Evolutionary conservation across 2,113 vertebrate species (phyloP), one percentile per base, ranked within the genome.

Genomic region (Dasyprocta punctata): DNA sequence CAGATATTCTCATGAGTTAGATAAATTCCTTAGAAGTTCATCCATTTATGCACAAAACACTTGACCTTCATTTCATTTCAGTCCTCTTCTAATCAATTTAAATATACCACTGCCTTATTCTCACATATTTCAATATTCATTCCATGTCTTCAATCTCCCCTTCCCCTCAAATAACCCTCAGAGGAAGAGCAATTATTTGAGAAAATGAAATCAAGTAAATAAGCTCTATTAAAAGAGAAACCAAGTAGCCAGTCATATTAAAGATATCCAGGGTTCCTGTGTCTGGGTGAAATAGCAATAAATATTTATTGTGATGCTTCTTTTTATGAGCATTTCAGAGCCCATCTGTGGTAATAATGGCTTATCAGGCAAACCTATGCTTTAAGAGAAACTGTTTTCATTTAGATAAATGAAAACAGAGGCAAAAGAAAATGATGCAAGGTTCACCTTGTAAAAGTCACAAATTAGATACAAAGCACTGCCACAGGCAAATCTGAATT

Each of bases 401-500:
- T 98, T 98, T 98, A 85, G 73, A 84, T 97, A 94, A 97, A 63
- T 97, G 78, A 92, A 96, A 97, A 95, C 95, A 94, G 75, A 98
- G 89, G 86, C 44, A 94, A 90, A 95, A 95, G 90, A 96, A 80
- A 98, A 98, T 97, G 97, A 97, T 82, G 78, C 93, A 97, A 1
- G 88, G 91, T 90, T 98, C 94, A 96, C 97, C 89, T 97, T 95
- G 92, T 97, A 88, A 98, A 98, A 98, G 88, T 95, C 20, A 0
- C 97, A 98, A 98, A 92, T 98, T 92, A 98, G 95, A 98, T 97
- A 6, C 89, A 17, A 96, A 98, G 87, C 90, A 92, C 73, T 95
- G 96, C 97, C 98, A 92, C 96, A 95, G 97, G 98, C 97, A 97
- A 98, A 97, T 97, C 17, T 96, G 89, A 96, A 98, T 98, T 97